Percentiles rank a stretch among this genome's conserved stretches.
Evolutionary conservation across 2,113 vertebrate species (phyloP).

Genomic region (Micronycteris hirsuta): DNA sequence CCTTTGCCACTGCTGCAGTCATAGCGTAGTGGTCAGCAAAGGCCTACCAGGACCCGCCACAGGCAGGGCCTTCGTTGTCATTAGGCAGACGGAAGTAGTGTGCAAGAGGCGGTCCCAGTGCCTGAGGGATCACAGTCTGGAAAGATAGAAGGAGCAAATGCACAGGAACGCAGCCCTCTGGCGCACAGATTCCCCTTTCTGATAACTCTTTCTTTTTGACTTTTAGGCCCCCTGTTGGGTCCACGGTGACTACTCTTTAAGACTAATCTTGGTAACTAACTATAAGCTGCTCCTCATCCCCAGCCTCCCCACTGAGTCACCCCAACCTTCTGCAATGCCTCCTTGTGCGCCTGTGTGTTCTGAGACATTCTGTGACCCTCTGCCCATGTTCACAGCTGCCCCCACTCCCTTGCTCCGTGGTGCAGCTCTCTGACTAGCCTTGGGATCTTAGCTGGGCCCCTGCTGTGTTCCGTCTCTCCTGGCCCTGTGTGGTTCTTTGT

Average conservation of each 20-base stretch:
- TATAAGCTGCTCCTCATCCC: neutral
- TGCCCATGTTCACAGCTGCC: neutral
- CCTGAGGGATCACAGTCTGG: neutral
- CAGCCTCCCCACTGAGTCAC: neutral
- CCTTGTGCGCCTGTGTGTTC: neutral
- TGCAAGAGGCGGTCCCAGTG: neutral
- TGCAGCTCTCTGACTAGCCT: neutral
- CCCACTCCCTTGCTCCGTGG: neutral
- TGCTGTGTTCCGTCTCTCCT: neutral
- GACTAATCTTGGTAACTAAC: neutral
- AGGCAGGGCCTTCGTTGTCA: neutral
- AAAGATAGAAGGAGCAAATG: neutral
- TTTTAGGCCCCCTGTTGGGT: neutral
- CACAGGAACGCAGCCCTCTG: rapidly evolving
- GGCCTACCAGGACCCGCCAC: neutral
- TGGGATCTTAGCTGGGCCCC: neutral
- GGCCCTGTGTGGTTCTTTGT: neutral
- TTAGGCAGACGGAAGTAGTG: neutral
- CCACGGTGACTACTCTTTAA: neutral
- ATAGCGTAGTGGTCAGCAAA: neutral
- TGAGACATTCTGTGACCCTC: neutral
- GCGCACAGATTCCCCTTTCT: neutral
- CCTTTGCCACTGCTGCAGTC: neutral
- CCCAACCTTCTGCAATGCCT: neutral
- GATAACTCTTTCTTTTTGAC: neutral